Percentiles rank a stretch among this genome's conserved stretches.
Conservation (phyloP, 1,140 invertebrate genomes). For the Atta colombica region DNA sequence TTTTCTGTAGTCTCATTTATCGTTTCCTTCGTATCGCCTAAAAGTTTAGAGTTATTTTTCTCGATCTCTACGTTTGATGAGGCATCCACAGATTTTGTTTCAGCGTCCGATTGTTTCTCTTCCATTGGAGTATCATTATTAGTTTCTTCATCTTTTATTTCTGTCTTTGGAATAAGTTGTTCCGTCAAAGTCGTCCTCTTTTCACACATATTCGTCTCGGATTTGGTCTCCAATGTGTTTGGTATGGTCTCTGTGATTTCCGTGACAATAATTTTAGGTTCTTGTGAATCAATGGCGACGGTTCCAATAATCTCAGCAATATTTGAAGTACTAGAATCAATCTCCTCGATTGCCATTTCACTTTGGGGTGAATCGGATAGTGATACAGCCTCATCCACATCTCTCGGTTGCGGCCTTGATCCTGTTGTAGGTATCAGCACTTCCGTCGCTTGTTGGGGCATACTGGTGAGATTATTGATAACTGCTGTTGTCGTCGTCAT, state of each 20-base stretch:
- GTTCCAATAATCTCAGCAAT: slow-evolving; percentile 85
- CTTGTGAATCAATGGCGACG: slow-evolving; percentile 77
- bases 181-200: slow-evolving; percentile 56
- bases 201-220: slow-evolving; percentile 56
- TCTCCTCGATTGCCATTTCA: slow-evolving; percentile 84
- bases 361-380: slow-evolving; percentile 80
- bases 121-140: slow-evolving; percentile 54
- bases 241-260: slow-evolving; percentile 59
- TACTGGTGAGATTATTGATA: slow-evolving; percentile 29
- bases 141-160: slow-evolving; percentile 44
- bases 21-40: slow-evolving; percentile 38
- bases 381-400: slow-evolving; percentile 76
- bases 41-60: slow-evolving; percentile 53
- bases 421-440: slow-evolving; percentile 67
- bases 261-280: slow-evolving; percentile 76
- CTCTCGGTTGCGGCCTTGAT: slow-evolving; percentile 67
- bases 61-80: slow-evolving; percentile 51
- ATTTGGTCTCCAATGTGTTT: slow-evolving; percentile 55
- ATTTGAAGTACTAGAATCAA: slow-evolving; percentile 83
- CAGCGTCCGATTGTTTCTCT: slow-evolving; percentile 54
- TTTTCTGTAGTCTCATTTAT: slow-evolving; percentile 52
- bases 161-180: slow-evolving; percentile 49
- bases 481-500: slow-evolving; percentile 37
- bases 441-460: slow-evolving; percentile 61
- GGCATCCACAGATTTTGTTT: slow-evolving; percentile 54